Conservation (phyloP, 2,113 vertebrate genomes). For the Drymodes brunneopygia region DNA sequence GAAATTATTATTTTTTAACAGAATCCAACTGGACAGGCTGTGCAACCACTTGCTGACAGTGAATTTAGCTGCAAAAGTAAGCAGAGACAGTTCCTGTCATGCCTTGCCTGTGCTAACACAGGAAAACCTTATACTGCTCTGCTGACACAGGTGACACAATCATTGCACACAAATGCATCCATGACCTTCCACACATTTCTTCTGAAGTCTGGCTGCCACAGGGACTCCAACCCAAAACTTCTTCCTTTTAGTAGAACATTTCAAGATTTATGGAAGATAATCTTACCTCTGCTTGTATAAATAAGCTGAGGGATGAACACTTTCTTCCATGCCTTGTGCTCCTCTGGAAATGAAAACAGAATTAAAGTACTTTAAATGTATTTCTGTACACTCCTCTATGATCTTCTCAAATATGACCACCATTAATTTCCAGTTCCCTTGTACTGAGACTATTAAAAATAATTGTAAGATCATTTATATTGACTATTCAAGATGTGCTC, state of each 20-base stretch:
- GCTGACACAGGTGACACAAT: accelerated
- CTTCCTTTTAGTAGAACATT: neutral
- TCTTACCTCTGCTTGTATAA: neutral
- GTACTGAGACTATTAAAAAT: neutral
- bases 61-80: neutral
- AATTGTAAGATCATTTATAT: neutral
- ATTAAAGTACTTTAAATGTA: neutral
- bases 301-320: neutral
- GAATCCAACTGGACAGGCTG: neutral
- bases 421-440: neutral
- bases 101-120: neutral
- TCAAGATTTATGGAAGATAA: neutral
- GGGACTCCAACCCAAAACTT: neutral
- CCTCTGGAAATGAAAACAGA: neutral
- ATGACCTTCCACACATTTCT: neutral
- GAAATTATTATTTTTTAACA: neutral
- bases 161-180: neutral
- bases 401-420: neutral
- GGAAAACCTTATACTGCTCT: neutral
- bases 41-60: neutral
- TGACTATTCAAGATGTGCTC: neutral
- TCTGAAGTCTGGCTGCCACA: neutral
- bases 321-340: neutral
- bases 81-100: neutral
- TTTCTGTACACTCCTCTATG: neutral